phyloP scores from a whole-genome alignment of 92 coral and sea anemone genomes.

The Parazoanthus atlanticus region DNA sequence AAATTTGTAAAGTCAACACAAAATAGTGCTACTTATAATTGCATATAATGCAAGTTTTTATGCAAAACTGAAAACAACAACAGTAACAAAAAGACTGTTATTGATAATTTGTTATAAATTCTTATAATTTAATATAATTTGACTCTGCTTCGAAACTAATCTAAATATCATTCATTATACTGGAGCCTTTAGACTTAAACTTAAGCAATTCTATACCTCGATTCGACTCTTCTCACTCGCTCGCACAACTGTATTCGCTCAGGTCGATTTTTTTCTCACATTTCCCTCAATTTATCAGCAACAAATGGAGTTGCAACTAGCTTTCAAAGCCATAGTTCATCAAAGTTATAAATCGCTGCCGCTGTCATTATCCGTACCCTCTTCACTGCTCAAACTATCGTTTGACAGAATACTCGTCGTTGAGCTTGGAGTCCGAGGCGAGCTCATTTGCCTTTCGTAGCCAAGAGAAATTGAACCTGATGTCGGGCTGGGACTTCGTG shows the following conservation, averaged over 20 bases:
- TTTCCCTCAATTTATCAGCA: background rate
- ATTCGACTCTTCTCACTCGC: background rate
- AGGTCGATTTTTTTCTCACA: background rate
- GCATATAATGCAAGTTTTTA: conserved; percentile 39
- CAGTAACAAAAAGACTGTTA: background rate
- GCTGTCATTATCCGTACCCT: conserved; percentile 44
- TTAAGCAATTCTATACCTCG: background rate
- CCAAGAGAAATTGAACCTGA: conserved; percentile 76
- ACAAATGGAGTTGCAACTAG: background rate
- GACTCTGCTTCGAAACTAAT: conserved; percentile 27
- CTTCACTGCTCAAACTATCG: conserved; percentile 82
- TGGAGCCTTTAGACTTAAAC: background rate
- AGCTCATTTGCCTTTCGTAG: conserved; percentile 66
- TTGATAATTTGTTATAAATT: conserved; percentile 18
- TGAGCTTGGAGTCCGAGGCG: conserved; percentile 63
- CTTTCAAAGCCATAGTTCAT: background rate
- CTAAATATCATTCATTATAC: conserved; percentile 15
- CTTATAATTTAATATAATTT: conserved; percentile 43
- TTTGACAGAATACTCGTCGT: conserved; percentile 89
- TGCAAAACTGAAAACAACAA: background rate
- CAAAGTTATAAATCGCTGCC: conserved; percentile 32
- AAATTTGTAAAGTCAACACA: conserved; percentile 3
- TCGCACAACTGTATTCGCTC: background rate
- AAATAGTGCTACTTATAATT: conserved; percentile 19
- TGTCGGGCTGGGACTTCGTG: conserved; percentile 80